Conservation (phyloP, 2,888 invertebrate genomes). For the Sceliomorpha sp. region DNA sequence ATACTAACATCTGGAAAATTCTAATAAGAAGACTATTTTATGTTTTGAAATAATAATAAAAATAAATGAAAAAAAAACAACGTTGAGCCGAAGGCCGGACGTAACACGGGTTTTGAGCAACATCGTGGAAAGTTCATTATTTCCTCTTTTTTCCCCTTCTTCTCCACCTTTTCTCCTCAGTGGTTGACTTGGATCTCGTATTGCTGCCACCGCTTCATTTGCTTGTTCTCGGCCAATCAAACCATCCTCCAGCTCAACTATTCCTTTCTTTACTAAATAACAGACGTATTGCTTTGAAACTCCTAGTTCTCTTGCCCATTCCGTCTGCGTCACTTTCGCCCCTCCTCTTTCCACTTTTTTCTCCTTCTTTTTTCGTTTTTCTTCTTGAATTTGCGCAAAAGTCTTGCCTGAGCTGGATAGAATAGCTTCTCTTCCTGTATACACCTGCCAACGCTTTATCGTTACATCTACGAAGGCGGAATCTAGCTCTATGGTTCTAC, state of each 20-base stretch:
- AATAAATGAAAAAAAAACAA: too few species aligned
- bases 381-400: constrained; percentile 12
- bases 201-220: constrained; percentile 11
- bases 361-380: constrained; percentile 3
- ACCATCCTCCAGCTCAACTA: constrained; percentile 12
- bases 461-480: constrained; percentile 7
- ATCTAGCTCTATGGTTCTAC: constrained; percentile 10
- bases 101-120: constrained; percentile 11
- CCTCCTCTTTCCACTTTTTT: not conserved
- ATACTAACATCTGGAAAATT: too few species aligned
- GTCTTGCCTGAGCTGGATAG: constrained; percentile 4
- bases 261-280: constrained; percentile 16
- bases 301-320: constrained; percentile 12
- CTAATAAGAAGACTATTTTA: too few species aligned
- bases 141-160: too few species aligned
- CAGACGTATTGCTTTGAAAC: constrained; percentile 15
- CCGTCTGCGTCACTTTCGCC: constrained; percentile 7
- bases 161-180: constrained; percentile 4
- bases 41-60: too few species aligned
- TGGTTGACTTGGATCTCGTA: constrained; percentile 12
- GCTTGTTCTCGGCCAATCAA: constrained; percentile 8
- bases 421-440: constrained; percentile 9
- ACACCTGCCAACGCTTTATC: constrained; percentile 11
- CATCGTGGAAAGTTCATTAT: constrained; percentile 9
- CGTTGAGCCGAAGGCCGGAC: too few species aligned